These are phyloP conservation scores for Pseudobourletiella spinata DNA, from an alignment of 1,140 invertebrate genomes.

Conservation along the genomic window DNA sequence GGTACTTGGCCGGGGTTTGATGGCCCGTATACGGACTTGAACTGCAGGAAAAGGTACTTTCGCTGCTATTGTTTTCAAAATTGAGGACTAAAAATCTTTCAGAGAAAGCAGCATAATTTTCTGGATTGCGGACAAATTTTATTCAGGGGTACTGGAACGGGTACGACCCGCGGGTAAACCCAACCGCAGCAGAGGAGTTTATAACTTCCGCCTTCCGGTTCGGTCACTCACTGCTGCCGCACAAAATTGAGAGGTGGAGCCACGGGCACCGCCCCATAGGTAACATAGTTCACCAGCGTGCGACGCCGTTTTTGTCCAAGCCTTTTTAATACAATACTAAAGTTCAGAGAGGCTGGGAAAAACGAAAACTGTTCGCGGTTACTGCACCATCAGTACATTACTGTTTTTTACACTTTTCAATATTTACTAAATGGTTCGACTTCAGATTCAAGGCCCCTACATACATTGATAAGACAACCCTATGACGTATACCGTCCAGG, in stretches of 20 bases:
- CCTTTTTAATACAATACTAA: no score
- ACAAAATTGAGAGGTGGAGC: slow-evolving; percentile 81
- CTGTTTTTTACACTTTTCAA: background rate
- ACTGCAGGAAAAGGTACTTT: slow-evolving; percentile 34
- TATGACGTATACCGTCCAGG: slow-evolving; percentile 84
- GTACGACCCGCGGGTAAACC: slow-evolving; percentile 73
- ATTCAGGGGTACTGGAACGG: slow-evolving; percentile 69
- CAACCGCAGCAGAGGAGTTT: slow-evolving; percentile 75
- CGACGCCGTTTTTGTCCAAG: no score
- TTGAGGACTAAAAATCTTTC: background rate
- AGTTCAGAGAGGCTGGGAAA: no score
- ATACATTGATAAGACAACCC: slow-evolving; percentile 75
- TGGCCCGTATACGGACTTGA: slow-evolving; percentile 41
- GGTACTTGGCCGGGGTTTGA: slow-evolving; percentile 46
- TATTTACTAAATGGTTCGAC: background rate
- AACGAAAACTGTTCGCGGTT: no score
- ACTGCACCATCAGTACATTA: no score
- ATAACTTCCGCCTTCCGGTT: slow-evolving; percentile 81
- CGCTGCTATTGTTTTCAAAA: background rate
- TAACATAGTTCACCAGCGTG: slow-evolving; percentile 43
- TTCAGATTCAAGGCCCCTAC: slow-evolving; percentile 76
- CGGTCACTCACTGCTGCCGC: slow-evolving; percentile 78
- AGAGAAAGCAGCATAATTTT: background rate
- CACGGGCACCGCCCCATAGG: slow-evolving; percentile 88
- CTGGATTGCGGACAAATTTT: background rate